Conservation (phyloP, 1,140 invertebrate species). For the Latrodectus geometricus region DNA sequence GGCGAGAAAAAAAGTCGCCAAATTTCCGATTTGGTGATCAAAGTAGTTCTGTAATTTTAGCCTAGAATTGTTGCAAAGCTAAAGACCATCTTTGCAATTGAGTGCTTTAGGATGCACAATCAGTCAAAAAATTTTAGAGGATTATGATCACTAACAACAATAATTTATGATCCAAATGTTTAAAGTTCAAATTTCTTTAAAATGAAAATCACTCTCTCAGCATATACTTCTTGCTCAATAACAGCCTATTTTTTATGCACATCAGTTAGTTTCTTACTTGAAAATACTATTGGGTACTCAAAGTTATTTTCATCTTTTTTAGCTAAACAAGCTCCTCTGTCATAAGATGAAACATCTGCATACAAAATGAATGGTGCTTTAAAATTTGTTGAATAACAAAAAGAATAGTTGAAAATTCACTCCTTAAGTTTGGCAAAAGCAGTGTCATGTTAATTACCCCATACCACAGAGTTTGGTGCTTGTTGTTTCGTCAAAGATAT, state of each 20-base stretch:
- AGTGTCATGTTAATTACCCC: neutral
- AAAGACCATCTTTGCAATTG: neutral
- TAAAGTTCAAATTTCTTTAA: conserved; percentile 2
- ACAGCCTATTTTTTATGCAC: neutral
- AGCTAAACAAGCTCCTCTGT: conserved; percentile 69
- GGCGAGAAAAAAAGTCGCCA: too few relatives aligned
- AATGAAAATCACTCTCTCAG: neutral
- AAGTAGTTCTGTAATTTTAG: too few relatives aligned
- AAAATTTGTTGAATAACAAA: neutral
- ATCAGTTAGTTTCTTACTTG: conserved; percentile 7
- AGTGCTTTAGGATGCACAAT: neutral
- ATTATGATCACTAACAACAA: conserved; percentile 5
- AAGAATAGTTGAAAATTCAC: neutral
- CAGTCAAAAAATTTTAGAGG: neutral
- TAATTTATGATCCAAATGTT: neutral
- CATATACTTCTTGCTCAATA: neutral
- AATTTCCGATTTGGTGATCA: too few relatives aligned
- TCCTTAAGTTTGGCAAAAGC: neutral
- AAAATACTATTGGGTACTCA: conserved; percentile 64
- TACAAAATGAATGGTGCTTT: too few relatives aligned
- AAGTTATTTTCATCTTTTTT: conserved; percentile 66
- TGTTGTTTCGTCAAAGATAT: neutral
- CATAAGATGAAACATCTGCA: conserved; percentile 69
- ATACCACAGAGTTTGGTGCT: neutral
- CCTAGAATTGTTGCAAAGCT: neutral